Conservation (phyloP, 2,888 invertebrate species). For the Salticus scenicus region DNA sequence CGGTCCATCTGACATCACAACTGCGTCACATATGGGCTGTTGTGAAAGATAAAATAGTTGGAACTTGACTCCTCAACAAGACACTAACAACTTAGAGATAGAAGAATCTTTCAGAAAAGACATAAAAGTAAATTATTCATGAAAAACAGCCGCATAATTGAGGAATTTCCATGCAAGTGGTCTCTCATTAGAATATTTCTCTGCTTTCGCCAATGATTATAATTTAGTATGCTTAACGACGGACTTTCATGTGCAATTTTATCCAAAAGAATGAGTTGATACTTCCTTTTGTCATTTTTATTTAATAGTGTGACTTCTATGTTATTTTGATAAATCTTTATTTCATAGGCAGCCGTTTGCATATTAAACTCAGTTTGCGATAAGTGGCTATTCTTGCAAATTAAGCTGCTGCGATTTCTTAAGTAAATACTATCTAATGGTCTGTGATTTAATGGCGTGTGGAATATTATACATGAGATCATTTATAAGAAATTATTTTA, state of each 20-base stretch:
- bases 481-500: no score
- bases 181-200: neutral
- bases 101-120: neutral
- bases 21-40: neutral
- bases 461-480: no score
- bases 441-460: no score
- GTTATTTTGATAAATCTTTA: no score
- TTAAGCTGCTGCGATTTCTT: no score
- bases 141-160: neutral
- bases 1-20: neutral
- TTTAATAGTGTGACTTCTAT: no score
- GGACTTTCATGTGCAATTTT: neutral
- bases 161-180: constrained; percentile 15
- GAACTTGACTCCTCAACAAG: neutral
- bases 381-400: no score
- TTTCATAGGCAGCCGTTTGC: no score
- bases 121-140: constrained; percentile 12
- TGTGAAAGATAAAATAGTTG: neutral
- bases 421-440: no score
- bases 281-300: no score
- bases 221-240: neutral
- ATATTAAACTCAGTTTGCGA: no score
- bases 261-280: no score
- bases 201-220: neutral
- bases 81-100: neutral